Conservation (phyloP, 2,113 vertebrate species). For the Aptenodytes patagonicus region DNA sequence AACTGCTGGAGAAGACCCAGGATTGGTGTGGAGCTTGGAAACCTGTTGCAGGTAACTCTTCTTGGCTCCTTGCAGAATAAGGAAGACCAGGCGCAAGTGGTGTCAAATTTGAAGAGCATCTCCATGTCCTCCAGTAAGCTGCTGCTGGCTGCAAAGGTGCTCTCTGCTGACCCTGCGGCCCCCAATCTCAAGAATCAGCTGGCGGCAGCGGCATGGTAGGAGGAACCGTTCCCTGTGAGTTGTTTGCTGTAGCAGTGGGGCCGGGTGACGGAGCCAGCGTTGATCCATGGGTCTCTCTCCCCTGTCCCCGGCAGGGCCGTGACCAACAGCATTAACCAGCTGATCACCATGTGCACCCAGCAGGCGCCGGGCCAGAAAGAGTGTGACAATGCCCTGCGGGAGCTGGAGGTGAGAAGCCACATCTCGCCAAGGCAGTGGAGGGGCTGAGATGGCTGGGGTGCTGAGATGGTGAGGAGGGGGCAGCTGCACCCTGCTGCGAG, state of each 20-base stretch:
- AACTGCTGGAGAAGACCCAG: not conserved
- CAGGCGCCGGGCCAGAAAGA: constrained; percentile 96
- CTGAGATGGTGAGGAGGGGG: not conserved
- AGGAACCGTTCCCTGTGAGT: not conserved
- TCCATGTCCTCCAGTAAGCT: constrained; percentile 96
- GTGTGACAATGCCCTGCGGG: constrained; percentile 93
- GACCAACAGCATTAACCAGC: constrained; percentile 97
- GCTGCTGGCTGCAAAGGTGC: constrained; percentile 87
- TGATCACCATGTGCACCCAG: constrained; percentile 98
- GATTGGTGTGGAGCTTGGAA: not conserved
- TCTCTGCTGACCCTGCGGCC: constrained; percentile 87
- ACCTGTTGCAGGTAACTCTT: not conserved
- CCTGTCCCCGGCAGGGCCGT: constrained; percentile 78
- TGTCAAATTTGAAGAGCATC: constrained; percentile 94
- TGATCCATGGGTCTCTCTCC: not conserved
- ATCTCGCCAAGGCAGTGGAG: not conserved
- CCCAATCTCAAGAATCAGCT: constrained; percentile 95
- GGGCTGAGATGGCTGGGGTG: too few species aligned
- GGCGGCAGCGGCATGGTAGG: constrained; percentile 87
- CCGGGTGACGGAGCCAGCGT: not conserved
- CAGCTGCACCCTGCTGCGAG: not conserved
- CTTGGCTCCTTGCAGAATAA: constrained; percentile 76
- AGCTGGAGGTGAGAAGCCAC: constrained; percentile 83
- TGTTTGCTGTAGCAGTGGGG: not conserved
- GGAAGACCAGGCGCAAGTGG: constrained; percentile 89